Evolutionary conservation across 2,797 vertebrate genomes (phyloP), one percentile per base, ranked within the genome.

Genomic region (Meda fulgida): DNA sequence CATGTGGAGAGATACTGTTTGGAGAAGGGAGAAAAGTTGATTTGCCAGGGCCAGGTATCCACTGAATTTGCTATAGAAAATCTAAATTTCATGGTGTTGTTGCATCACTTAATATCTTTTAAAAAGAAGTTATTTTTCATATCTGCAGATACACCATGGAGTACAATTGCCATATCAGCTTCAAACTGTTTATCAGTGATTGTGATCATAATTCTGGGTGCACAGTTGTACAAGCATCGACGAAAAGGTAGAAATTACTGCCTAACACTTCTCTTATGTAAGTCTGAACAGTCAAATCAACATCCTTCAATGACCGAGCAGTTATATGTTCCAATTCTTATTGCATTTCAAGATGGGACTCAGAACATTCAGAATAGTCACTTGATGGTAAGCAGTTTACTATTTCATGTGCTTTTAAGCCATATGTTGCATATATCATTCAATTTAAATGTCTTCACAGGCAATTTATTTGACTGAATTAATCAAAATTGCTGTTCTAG

Each of bases 1-100:
- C 89, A 9, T 93, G 92, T 65, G 91, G 90, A 76, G 67, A 91
- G 19, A 80, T 84, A 21, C 29, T 81, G 18, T n/a, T 88, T 81
- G 82, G 85, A 9, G 36, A 80, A 7, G 72, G 63, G 58, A 86
- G 7, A 71, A 26, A 16, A 40, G 10, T 26, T 71, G 3, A 71
- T 18, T 71, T 0, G 0, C 43, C 8, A 69, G 19, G 66, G 46
- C 14, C 46, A 19, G 70, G 43, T 72, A 19, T 26, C 14, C n/a
- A 46, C 16, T 71, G 4, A 72, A 72, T 72, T 40, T n/a, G 1
- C n/a, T 0, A 43, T 3, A 26, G 14, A 26, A 71, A 43, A 43
- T 11, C 1, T 18, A 16, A 48, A 48, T 16, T 14, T 65, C 14
- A 7, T 31, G 60, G 60, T 65, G 26, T 3, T 18, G 14, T 31